Evolutionary conservation across 2,113 vertebrate species (phyloP), one percentile per base, ranked within the genome.

Genomic region (Amphiprion percula): DNA sequence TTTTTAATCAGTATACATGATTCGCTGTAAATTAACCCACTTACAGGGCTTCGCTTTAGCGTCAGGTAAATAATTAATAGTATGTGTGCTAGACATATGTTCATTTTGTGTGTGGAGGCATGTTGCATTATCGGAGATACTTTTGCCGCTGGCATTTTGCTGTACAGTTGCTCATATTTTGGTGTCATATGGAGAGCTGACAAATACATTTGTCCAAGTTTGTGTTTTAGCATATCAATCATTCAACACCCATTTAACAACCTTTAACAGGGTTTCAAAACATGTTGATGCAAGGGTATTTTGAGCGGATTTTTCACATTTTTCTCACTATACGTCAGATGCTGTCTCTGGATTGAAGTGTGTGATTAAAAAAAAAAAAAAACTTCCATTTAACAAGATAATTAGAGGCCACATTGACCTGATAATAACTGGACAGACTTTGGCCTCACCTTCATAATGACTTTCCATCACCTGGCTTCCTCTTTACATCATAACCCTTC

Each of bases 401-500:
- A 73, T 54, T 64, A 3, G 5, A 12, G 67, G 54, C 28, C 4
- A n/a, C 24, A 19, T 59, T 0, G 0, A 50, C 21, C 46, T 56
- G 15, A 39, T 71, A 54, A 68, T 44, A 72, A 44, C 26, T 37
- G 16, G 49, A 64, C 30, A 66, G 21, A 72, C 47, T 70, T 71
- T 58, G 23, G 15, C 52, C 49, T 71, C 78, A 75, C 77, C 66
- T 70, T 83, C 53, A 50, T 23, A 61, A 58, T 15, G 56, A 74
- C 37, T 65, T 81, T 86, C 80, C 66, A 74, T 83, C 77, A 67
- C 55, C 33, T 12, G 0, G 23, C 44, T 47, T 69, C 64, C 41
- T 79, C 77, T 76, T 84, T 74, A 77, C 73, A 74, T 80, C 74
- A 71, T 33, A 61, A 47, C 16, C 23, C 47, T 54, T 76, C 62